Evolutionary conservation across 2,888 invertebrate species (phyloP), one percentile per base, ranked within the genome.

Genomic region (Steinernema scapterisci): DNA sequence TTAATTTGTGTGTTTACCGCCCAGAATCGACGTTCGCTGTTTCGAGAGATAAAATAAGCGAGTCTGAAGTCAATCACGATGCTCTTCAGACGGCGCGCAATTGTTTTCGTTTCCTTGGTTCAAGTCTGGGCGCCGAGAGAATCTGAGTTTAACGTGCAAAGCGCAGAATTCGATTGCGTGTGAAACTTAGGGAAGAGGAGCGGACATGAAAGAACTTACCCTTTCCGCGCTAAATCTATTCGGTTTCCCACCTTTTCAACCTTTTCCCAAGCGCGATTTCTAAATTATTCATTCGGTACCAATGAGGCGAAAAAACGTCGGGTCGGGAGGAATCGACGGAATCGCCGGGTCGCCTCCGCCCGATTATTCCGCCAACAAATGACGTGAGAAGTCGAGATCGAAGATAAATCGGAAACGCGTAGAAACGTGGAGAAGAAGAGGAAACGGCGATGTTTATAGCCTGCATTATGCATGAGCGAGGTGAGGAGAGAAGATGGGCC

Each of bases 321-420:
- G 63, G 31, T 31, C 54, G 3, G 38, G 5, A 38, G 5, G 38
- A 3, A 3, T 38, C 38, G 38, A 9, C 38, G 38, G 5, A 38
- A 9, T 3, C 5, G 3, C 9, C 48, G 13, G 13, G 19, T 63
- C 63, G 63, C 63, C 31, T 63, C 27, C 63, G 63, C 63, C 7
- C 63, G 63, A 63, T 63, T 27, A 63, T 63, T 63, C 63, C 63
- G 63, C 63, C 63, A 63, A 63, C 38, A 38, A 63, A 25, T 63
- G 63, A 63, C 63, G 63, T 31, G 48, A 48, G 48, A 48, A 48
- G 48, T n/a, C 48, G 48, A 48, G n/a, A 38, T 38, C 38, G 38
- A 38, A 48, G 48, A 48, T 19, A 48, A 48, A 48, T 38, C 48
- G 48, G 48, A 19, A 48, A 19, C 48, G n/a, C 19, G 48, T 19